phyloP scores from a whole-genome alignment of 2,113 vertebrate species.

The Penelope pileata region DNA sequence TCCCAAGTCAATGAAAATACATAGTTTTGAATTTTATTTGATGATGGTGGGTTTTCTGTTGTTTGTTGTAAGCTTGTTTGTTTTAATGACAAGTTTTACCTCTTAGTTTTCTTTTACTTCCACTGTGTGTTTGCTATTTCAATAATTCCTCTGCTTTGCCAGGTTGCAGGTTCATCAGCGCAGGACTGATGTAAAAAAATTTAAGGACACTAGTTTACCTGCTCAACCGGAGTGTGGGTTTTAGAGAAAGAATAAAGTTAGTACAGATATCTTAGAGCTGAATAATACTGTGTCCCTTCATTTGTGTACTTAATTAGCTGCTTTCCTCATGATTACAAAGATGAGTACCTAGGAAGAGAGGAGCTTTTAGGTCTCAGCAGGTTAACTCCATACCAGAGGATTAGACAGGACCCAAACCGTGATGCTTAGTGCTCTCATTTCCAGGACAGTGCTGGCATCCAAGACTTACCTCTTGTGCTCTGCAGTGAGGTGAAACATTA shows the following conservation, averaged over 20 bases:
- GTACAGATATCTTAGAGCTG: neutral
- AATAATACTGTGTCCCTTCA: constrained; percentile 33
- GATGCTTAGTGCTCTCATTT: constrained; percentile 30
- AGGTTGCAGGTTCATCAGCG: neutral
- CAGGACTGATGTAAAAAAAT: neutral
- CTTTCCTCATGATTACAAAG: constrained; percentile 41
- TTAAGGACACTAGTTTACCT: constrained; percentile 33
- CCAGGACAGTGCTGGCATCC: constrained; percentile 3
- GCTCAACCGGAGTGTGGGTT: neutral
- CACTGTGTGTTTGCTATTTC: neutral
- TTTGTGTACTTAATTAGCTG: constrained; percentile 40
- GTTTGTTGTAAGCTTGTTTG: neutral
- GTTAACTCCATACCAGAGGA: constrained; percentile 48
- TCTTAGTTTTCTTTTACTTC: neutral
- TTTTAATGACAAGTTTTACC: neutral
- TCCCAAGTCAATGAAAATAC: neutral
- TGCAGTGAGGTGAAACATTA: neutral
- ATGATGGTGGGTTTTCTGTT: neutral
- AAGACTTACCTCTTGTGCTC: neutral
- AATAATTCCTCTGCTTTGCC: neutral
- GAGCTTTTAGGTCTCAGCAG: constrained; percentile 56
- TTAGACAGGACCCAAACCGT: constrained; percentile 33
- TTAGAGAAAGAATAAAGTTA: constrained; percentile 13
- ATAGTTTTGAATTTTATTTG: neutral
- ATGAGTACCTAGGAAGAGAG: constrained; percentile 40